Base-by-base conservation (phyloP, 2,797 vertebrate species). In the Arctocebus calabarensis region DNA sequence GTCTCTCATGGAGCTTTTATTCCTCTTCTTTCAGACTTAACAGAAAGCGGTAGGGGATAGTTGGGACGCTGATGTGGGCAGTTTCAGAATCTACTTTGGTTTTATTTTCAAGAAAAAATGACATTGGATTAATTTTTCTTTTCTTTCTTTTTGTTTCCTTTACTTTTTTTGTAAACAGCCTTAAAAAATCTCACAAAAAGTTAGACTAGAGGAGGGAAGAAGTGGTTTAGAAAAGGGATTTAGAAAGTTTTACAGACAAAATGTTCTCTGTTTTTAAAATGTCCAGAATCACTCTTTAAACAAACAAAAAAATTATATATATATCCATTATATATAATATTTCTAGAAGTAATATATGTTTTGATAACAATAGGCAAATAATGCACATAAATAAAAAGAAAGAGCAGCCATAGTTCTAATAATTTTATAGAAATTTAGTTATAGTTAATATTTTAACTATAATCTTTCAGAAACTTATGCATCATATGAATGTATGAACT, bases 11-110 rank as follows among this genome's bases (percentile, higher is more conserved):
- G 96, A 95, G 95, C 86, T 97, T 94, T 95, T 97, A 95, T 97
- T 97, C 84, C 68, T 95, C 87, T 93, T 96, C 94, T 96, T 96
- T 96, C 94, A 95, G 86, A 73, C 88, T 96, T 97, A 96, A 97
- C 97, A 96, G 97, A 97, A 96, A 96, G 84, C 96, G 85, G 87
- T 96, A 88, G 94, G 97, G 90, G 84, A 96, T n/a, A 57, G 90
- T 91, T 27, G 74, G 93, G 57, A 93, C 96, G 95, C 97, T 45
- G 3, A 95, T 91, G 94, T 95, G 95, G 93, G 71, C 77, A 90
- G 66, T 93, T 97, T 95, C 92, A 95, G 93, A 32, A 20, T 73
- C 90, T 93, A 85, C 90, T 96, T 97, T 84, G 93, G 90, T 95
- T 96, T 97, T 97, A 79, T 95, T 96, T 82, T 97, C 22, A 83